Percentiles rank a stretch among this genome's conserved stretches.
phyloP scores from a whole-genome alignment of 30 jellyfish, hydroid and myxozoan species.

The Aurelia sp. region DNA sequence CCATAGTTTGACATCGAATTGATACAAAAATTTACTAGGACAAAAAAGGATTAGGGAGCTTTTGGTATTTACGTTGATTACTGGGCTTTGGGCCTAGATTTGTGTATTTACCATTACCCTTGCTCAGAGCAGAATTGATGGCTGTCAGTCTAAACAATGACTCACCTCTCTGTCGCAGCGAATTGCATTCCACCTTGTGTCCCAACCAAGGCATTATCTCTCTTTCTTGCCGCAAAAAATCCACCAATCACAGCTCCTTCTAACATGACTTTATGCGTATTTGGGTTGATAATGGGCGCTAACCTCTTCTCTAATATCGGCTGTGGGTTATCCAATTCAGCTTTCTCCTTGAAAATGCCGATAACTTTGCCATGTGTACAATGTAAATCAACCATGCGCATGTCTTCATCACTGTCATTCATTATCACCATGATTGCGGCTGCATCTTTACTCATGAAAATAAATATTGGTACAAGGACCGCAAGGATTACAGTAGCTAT shows the following conservation, averaged over 20 bases:
- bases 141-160: neutral
- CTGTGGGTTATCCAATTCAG: conserved; percentile 52
- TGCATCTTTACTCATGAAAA: conserved; percentile 56
- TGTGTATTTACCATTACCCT: too few species aligned
- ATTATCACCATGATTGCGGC: conserved; percentile 46
- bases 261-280: conserved; percentile 26
- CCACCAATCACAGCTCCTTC: conserved; percentile 58
- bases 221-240: conserved; percentile 44
- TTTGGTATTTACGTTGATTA: too few species aligned
- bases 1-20: too few species aligned
- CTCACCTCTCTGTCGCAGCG: conserved; percentile 48
- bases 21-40: too few species aligned
- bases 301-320: conserved; percentile 42
- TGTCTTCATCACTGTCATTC: conserved; percentile 51
- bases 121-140: too few species aligned
- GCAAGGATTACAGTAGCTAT: conserved; percentile 56
- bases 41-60: too few species aligned
- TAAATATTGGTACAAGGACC: conserved; percentile 47
- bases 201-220: conserved; percentile 43
- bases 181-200: conserved; percentile 56
- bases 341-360: conserved; percentile 63
- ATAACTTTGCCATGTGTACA: conserved; percentile 54
- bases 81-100: too few species aligned
- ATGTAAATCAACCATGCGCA: conserved; percentile 46
- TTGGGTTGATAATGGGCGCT: conserved; percentile 46